Base-by-base conservation (phyloP, 2,113 vertebrate genomes). In the Burhinus oedicnemus region DNA sequence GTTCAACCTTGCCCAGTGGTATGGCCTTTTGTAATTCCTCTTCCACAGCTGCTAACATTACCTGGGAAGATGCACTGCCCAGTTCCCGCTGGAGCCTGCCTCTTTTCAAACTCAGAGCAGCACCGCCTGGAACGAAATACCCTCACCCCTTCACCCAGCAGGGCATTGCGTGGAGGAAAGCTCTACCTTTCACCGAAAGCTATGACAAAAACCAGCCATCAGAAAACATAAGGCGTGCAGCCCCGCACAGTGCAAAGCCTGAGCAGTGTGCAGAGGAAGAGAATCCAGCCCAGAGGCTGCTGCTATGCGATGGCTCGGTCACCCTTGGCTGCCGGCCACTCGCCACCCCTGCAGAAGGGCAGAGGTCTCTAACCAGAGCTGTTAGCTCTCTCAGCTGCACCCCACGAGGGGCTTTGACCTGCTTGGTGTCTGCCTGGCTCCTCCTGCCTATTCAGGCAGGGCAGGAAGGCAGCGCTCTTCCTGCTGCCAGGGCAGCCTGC, bases 211-310 rank as follows among this genome's bases (percentile, higher is more conserved):
- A n/a, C 21, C 8, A 44, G 16, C 22, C 16, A 8, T 30, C 25
- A 84, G 62, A 69, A 79, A 52, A 30, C 26, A 26, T 15, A 15
- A 32, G 26, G 19, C 49, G 16, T n/a, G 6, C 42, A 70, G 22
- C 15, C 3, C 19, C 0, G 0, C 7, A 6, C 0, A 0, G 21
- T 22, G 30, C 34, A 57, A 70, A 72, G 18, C 38, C 38, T 55
- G 15, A 57, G 12, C 52, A 60, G 22, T n/a, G 14, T 9, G 19
- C 2, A 6, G 57, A 61, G 55, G n/a, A 18, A 71, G 21, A 36
- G 25, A 61, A 60, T 22, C 11, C 42, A 18, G 15, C 51, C 52
- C 1, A 2, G 62, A 57, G 10, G 10, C 32, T 30, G 11, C 42
- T 42, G 68, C n/a, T 49, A 36, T 2, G 0, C 1, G 1, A 8